Evolutionary conservation across 1,140 invertebrate species (phyloP).

Genomic region (Drosophila insularis): DNA sequence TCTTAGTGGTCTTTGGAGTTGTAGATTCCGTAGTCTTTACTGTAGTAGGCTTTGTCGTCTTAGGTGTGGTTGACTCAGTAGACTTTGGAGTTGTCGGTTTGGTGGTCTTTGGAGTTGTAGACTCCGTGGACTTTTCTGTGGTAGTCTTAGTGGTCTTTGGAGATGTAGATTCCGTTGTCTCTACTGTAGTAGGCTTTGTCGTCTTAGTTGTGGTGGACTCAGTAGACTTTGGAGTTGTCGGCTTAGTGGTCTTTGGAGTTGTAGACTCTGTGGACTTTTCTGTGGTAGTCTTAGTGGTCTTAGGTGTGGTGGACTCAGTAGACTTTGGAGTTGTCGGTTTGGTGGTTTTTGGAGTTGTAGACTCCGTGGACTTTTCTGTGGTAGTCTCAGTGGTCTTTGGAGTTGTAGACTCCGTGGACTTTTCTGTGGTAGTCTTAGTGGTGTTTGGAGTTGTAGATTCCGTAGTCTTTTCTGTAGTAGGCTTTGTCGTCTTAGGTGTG

Average conservation of each 20-base stretch:
- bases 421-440: neutral
- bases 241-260: neutral
- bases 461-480: neutral
- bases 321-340: neutral
- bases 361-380: constrained; percentile 2
- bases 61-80: neutral
- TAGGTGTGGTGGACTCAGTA: neutral
- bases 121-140: neutral
- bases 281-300: neutral
- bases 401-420: constrained; percentile 8
- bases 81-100: neutral
- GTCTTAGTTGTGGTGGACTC: neutral
- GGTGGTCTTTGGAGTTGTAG: neutral
- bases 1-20: neutral
- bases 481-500: neutral
- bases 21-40: neutral
- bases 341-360: constrained; percentile 9
- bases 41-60: neutral
- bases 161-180: neutral
- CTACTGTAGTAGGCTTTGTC: neutral
- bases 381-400: constrained; percentile 7
- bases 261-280: neutral
- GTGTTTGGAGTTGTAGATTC: constrained; percentile 2
- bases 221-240: neutral
- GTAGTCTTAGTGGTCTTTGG: neutral